phyloP scores from a whole-genome alignment of 2,797 vertebrate species.

The Prionace glauca region DNA sequence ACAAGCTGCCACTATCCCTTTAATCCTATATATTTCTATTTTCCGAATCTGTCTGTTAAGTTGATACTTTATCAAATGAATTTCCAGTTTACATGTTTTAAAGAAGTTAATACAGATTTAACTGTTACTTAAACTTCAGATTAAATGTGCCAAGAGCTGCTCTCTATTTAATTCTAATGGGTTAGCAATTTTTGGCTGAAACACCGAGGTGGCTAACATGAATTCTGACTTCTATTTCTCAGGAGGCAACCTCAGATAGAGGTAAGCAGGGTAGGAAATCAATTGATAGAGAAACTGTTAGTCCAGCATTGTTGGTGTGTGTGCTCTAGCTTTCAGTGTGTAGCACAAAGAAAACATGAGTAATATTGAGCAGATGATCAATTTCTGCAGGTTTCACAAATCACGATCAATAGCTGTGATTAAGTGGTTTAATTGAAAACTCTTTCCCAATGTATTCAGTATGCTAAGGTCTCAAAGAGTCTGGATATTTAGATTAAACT shows the following conservation, averaged over 20 bases:
- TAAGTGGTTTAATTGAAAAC: slow-evolving; percentile 15
- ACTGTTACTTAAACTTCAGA: background rate
- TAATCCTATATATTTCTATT: background rate
- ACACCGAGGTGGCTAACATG: background rate
- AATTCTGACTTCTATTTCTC: background rate
- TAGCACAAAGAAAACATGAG: background rate
- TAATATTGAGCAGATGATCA: slow-evolving; percentile 28
- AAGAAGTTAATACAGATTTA: background rate
- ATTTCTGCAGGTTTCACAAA: slow-evolving; percentile 13
- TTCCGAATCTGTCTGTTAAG: background rate
- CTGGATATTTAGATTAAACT: slow-evolving; percentile 16
- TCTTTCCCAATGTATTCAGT: slow-evolving; percentile 7
- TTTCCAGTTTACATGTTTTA: background rate
- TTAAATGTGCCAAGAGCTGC: background rate
- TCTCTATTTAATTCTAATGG: background rate
- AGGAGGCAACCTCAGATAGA: background rate
- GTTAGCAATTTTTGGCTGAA: background rate
- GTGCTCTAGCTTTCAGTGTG: background rate
- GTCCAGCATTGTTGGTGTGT: too few species aligned
- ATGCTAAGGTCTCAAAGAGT: background rate
- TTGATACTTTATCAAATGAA: background rate
- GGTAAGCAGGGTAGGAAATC: background rate
- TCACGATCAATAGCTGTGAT: slow-evolving; percentile 30
- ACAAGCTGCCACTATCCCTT: background rate
- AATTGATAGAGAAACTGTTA: background rate